Base-by-base conservation (phyloP, 2,888 invertebrate genomes). In the Oasisia sp. region DNA sequence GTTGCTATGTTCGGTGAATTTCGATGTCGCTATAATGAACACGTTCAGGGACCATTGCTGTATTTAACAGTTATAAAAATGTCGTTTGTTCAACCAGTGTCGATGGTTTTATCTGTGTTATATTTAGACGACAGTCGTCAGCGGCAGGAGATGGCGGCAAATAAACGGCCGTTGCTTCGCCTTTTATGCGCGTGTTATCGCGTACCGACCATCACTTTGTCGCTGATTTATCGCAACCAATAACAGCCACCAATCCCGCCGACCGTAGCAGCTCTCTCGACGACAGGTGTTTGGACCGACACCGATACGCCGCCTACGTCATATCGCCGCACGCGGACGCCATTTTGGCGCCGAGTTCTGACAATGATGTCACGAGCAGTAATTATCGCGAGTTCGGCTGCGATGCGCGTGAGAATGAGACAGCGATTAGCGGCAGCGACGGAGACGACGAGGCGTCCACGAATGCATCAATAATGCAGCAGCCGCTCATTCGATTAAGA, bases 41-140 rank as follows among this genome's bases (percentile, higher is more conserved):
- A 74, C 74, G 74, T 74, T 74, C 74, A 74, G 74, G 74, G 74
- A 74, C 74, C 74, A 74, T 74, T 74, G 74, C 19, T 74, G 74
- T 74, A 50, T 74, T 74, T 74, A 74, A 74, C 74, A n/a, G 14
- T 74, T 3, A 74, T 74, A 74, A 74, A 74, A 74, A 27, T 74
- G 27, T 74, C 74, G 74, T 74, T 27, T 74, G 74, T 27, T 74
- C 74, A 74, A 27, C 74, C 74, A 27, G 74, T 74, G 74, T 74
- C 74, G 74, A n/a, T 74, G 27, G 74, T 74, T 74, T 74, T 74
- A 74, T 19, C n/a, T 27, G 27, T 74, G 74, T 74, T 74, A 74
- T 74, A 74, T 74, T 74, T 74, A 74, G 74, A 74, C 74, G 74
- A 7, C 19, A 19, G 19, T 74, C n/a, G 74, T 74, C 74, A 74